Base-by-base conservation (phyloP, 2,888 invertebrate species). In the Clanis bilineata region DNA sequence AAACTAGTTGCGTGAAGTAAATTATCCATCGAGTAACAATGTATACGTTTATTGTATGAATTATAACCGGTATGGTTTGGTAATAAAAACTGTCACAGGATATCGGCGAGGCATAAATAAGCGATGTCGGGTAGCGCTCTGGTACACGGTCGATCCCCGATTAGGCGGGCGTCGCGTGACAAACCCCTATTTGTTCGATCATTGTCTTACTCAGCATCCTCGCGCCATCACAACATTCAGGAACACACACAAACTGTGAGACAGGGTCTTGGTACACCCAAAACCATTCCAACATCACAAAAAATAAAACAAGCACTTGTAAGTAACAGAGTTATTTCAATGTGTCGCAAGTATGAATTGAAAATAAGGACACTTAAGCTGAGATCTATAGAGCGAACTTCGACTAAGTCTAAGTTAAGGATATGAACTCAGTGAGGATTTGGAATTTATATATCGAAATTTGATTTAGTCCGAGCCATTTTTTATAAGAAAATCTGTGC, bases 131-230 rank as follows among this genome's bases (percentile, higher is more conserved):
- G 86, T 85, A 83, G 84, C 83, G 82, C 80, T 80, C 77, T 64
- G 77, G 77, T 79, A 88, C 88, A 86, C 76, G 77, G 77, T 68
- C 82, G 89, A 90, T 90, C 75, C 73, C 80, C 83, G 91, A 92
- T 91, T 90, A 90, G 83, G 73, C 71, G 65, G 67, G 70, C 73
- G 65, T 92, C 75, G 91, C 91, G 91, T 92, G 91, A 90, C 91
- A 83, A 86, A 86, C 73, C 81, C 80, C 90, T 90, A 91, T 92
- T 92, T 90, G 91, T 90, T 83, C 81, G 85, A 88, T 89, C 88
- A 88, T 90, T 90, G 90, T 90, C 87, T 88, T 77, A 71, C 70
- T 66, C 83, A 79, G 86, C 85, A 85, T 85, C 86, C 85, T 82
- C 80, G 79, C 83, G 72, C 83, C 82, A 85, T 87, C 85, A 80